These are phyloP conservation scores for Ptychoptera albimana DNA, from an alignment of 2,888 invertebrate genomes.

Conservation along the genomic window DNA sequence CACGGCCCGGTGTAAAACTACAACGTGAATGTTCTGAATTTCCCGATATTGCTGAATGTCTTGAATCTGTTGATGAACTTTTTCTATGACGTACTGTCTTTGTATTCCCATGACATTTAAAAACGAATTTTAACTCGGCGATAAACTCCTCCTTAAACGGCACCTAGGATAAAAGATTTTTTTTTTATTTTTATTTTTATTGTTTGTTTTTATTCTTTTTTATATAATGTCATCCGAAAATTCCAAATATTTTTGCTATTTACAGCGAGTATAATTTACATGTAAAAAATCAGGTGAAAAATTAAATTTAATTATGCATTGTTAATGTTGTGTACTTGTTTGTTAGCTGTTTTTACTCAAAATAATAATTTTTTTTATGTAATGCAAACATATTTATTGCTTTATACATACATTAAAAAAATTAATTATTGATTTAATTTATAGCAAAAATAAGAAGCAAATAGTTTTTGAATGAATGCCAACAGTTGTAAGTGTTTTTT, in stretches of 20 bases:
- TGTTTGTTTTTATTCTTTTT: neutral
- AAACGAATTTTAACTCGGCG: slow-evolving; percentile 48
- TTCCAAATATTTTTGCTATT: neutral
- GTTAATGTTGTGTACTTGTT: no score
- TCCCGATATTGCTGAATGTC: slow-evolving; percentile 3
- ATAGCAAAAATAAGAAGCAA: no score
- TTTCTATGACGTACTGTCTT: slow-evolving; percentile 39
- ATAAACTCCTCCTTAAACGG: slow-evolving; percentile 42
- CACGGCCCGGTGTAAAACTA: no score
- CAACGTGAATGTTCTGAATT: neutral
- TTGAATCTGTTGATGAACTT: slow-evolving; percentile 1
- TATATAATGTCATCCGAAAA: neutral
- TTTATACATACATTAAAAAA: no score
- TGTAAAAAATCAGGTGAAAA: neutral
- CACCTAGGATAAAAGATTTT: slow-evolving; percentile 28
- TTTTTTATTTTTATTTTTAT: neutral
- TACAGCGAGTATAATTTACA: neutral
- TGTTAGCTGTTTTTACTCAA: no score
- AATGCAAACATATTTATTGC: no score
- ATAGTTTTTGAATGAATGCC: no score
- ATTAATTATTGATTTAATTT: no score
- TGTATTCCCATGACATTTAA: slow-evolving; percentile 45
- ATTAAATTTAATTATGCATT: neutral
- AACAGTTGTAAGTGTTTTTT: no score
- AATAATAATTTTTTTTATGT: no score